phyloP scores from a whole-genome alignment of 2,113 vertebrate genomes.

The Arenaria interpres region DNA sequence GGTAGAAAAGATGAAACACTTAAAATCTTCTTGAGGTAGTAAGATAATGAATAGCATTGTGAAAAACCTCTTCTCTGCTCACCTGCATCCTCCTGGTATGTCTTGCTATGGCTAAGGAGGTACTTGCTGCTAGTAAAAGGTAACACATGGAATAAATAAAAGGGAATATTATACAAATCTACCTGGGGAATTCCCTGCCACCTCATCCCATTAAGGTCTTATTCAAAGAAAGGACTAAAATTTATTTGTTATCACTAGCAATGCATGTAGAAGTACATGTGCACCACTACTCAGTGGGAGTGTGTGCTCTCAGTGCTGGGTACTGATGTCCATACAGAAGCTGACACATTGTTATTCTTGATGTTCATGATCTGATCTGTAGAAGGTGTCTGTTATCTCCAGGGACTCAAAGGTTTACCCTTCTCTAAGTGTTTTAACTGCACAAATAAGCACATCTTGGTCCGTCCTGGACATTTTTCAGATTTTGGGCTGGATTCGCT shows the following conservation, averaged over 20 bases:
- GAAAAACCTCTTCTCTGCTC: neutral
- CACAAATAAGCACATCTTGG: neutral
- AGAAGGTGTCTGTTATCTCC: neutral
- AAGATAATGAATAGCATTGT: neutral
- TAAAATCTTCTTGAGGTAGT: neutral
- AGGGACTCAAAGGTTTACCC: neutral
- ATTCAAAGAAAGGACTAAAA: neutral
- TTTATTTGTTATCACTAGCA: neutral
- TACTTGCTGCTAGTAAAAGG: neutral
- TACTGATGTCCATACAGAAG: neutral
- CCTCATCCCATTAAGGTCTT: neutral
- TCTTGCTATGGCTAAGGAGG: neutral
- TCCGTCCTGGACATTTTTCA: neutral
- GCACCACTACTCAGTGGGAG: accelerated
- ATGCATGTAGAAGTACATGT: neutral
- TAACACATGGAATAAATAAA: neutral
- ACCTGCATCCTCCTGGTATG: neutral
- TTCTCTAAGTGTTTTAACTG: neutral
- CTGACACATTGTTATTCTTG: neutral
- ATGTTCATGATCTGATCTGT: neutral
- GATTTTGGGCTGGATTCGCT: neutral
- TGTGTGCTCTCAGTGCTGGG: neutral
- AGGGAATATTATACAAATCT: neutral
- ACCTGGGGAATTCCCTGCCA: neutral
- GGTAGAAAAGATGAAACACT: neutral